These are phyloP conservation scores for silkworm (Bombyx mori) DNA, from an alignment of 1,140 invertebrate species.

Conservation along the genomic window ASM3026992v2 NC_085116.1:15900001-15900500, in stretches of 20 bases:
- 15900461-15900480: constrained; percentile 86
- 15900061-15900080: too few relatives aligned
- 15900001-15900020: too few relatives aligned
- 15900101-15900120: too few relatives aligned
- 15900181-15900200: too few relatives aligned
- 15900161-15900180: too few relatives aligned
- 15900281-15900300: constrained; percentile 73
- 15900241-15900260: constrained; percentile 43
- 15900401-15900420: constrained; percentile 78
- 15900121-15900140: too few relatives aligned
- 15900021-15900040: too few relatives aligned
- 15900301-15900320: constrained; percentile 61
- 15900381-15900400: constrained; percentile 70
- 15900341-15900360: constrained; percentile 74
- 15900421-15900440: constrained; percentile 83
- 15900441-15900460: constrained; percentile 89
- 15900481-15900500: constrained; percentile 79
- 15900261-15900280: constrained; percentile 66
- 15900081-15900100: too few relatives aligned
- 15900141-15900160: too few relatives aligned
- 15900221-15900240: too few relatives aligned
- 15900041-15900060: too few relatives aligned
- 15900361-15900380: constrained; percentile 73
- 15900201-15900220: too few relatives aligned
- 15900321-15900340: constrained; percentile 74